Conservation (phyloP, 2,797 vertebrate species). For the Apogon talboti region DNA sequence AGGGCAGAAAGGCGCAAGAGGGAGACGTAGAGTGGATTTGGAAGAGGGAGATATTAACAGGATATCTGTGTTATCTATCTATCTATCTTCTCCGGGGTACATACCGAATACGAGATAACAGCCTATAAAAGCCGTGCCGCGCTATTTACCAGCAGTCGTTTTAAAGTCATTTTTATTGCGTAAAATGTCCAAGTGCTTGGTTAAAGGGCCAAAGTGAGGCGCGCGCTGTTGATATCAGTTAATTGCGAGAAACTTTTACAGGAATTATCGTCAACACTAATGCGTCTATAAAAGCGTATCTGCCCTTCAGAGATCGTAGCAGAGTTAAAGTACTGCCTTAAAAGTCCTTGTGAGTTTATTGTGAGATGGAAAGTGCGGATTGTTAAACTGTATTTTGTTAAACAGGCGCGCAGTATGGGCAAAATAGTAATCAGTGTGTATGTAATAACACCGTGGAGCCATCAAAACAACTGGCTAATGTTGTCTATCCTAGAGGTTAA, state of each 20-base stretch:
- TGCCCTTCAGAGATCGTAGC: not conserved
- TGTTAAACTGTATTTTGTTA: conserved; percentile 42
- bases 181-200: conserved; percentile 6
- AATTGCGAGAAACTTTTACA: conserved; percentile 61
- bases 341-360: conserved; percentile 18
- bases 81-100: not conserved
- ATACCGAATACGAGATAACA: not conserved
- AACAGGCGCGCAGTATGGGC: conserved; percentile 35
- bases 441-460: conserved; percentile 58
- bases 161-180: not conserved
- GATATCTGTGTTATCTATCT: conserved; percentile 12
- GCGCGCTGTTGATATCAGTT: conserved; percentile 58
- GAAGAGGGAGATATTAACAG: conserved; percentile 45
- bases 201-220: conserved; percentile 35
- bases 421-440: conserved; percentile 61
- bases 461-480: conserved; percentile 29
- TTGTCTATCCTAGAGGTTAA: conserved; percentile 35
- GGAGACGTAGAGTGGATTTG: conserved; percentile 78
- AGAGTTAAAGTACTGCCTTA: not conserved
- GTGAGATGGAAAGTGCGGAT: conserved; percentile 17
- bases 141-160: not conserved
- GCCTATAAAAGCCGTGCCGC: not conserved
- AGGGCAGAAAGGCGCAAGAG: conserved; percentile 75
- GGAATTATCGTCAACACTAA: conserved; percentile 17
- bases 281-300: not conserved